phyloP scores from a whole-genome alignment of 2,797 vertebrate genomes.

The Acomys russatus region DNA sequence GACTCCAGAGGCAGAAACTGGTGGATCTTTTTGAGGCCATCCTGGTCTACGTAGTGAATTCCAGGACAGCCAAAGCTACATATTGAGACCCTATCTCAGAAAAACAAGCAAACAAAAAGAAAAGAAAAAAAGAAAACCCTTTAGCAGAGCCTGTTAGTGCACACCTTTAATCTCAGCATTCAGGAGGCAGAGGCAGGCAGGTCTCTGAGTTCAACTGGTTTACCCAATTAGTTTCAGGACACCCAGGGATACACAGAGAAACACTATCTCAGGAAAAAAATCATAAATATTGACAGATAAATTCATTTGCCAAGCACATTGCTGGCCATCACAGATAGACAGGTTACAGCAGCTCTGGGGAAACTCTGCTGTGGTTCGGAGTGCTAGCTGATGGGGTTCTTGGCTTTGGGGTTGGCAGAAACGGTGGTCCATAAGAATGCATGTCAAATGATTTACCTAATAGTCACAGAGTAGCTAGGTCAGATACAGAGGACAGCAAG shows the following conservation, averaged over 20 bases:
- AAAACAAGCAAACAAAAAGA: neutral
- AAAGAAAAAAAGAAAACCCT: neutral
- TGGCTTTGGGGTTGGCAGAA: too few species aligned
- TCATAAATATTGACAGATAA: neutral
- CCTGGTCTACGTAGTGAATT: neutral
- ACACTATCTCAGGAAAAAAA: neutral
- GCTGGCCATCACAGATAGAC: neutral
- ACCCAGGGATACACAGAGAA: too few species aligned
- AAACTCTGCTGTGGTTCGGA: too few species aligned
- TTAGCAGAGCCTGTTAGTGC: neutral
- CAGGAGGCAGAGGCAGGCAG: neutral
- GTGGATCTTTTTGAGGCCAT: neutral
- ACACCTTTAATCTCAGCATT: neutral
- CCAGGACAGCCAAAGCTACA: neutral
- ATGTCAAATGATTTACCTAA: too few species aligned
- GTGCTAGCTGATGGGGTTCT: too few species aligned
- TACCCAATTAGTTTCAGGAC: too few species aligned
- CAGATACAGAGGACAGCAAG: too few species aligned
- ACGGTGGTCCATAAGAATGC: too few species aligned
- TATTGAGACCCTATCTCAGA: neutral
- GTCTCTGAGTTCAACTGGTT: neutral
- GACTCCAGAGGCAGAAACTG: neutral
- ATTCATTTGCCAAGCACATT: neutral
- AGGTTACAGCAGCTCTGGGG: neutral
- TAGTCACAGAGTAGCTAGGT: too few species aligned